Evolutionary conservation across 2,888 invertebrate species (phyloP).

Genomic region (Rhodophaea formosa): DNA sequence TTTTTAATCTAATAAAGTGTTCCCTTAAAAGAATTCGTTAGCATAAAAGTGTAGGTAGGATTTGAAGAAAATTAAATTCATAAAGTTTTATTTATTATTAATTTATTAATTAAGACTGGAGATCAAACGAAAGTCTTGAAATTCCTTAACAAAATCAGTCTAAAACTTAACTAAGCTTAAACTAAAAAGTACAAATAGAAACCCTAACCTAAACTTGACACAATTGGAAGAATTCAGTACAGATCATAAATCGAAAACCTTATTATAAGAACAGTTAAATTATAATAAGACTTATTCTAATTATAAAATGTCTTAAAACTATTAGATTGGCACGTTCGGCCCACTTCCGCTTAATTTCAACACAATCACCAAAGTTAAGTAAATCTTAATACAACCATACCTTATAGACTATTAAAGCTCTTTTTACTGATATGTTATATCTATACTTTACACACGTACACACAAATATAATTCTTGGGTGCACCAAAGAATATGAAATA

Average conservation of each 20-base stretch:
- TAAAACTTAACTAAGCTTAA: constrained; percentile 40
- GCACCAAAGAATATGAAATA: neutral
- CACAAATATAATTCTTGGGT: neutral
- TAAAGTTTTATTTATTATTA: constrained; percentile 14
- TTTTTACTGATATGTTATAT: constrained; percentile 41
- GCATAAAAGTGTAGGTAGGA: neutral
- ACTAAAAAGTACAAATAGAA: constrained; percentile 35
- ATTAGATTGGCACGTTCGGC: constrained; percentile 73
- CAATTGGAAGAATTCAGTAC: constrained; percentile 59
- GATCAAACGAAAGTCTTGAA: constrained; percentile 80
- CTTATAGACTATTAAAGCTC: constrained; percentile 65
- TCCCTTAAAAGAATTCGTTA: too few relatives aligned
- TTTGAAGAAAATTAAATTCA: neutral
- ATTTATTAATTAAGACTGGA: constrained; percentile 69
- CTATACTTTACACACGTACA: constrained; percentile 23
- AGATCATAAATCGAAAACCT: constrained; percentile 30
- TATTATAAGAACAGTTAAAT: constrained; percentile 28
- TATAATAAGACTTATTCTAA: neutral
- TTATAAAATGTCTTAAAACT: neutral
- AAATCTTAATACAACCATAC: constrained; percentile 29
- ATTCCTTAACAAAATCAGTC: constrained; percentile 69
- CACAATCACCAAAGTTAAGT: constrained; percentile 29
- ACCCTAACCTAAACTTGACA: constrained; percentile 44
- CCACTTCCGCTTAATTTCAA: constrained; percentile 48
- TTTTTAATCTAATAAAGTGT: too few relatives aligned